phyloP scores from a whole-genome alignment of 1,140 invertebrate species.

The Trichomalopsis sarcophagae region DNA sequence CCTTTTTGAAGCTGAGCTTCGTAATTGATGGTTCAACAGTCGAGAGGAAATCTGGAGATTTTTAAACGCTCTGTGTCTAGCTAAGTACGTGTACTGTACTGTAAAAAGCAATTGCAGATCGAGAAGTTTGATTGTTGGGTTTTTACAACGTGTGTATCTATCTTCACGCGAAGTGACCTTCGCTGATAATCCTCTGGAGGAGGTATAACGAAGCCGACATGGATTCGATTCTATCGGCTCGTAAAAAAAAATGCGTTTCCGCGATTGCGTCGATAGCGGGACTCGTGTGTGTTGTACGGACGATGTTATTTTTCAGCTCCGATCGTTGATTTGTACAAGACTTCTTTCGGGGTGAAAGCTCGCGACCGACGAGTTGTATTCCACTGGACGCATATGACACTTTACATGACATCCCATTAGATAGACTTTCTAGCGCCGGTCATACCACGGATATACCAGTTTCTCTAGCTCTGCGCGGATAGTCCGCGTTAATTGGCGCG shows the following conservation, averaged over 20 bases:
- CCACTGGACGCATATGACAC: neutral
- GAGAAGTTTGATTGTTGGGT: neutral
- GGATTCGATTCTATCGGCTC: too few species aligned
- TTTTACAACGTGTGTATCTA: neutral
- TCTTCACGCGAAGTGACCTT: too few species aligned
- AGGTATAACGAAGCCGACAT: too few species aligned
- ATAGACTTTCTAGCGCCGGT: neutral
- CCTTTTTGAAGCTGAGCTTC: conserved; percentile 9
- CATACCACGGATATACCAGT: neutral
- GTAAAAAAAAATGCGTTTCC: too few species aligned
- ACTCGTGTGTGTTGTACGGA: too few species aligned
- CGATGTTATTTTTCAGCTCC: neutral
- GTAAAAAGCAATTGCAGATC: neutral
- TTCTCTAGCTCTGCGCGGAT: neutral
- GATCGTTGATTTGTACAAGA: neutral
- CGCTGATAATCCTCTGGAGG: too few species aligned
- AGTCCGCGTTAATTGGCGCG: neutral
- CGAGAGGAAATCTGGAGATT: neutral
- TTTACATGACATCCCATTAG: neutral
- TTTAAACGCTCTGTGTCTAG: neutral
- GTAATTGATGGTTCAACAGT: neutral
- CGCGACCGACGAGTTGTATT: neutral
- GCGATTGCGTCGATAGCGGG: too few species aligned
- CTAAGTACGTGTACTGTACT: neutral
- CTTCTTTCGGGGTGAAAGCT: neutral